Conservation (phyloP, 2,113 vertebrate genomes). For the Gymnobelideus leadbeateri region DNA sequence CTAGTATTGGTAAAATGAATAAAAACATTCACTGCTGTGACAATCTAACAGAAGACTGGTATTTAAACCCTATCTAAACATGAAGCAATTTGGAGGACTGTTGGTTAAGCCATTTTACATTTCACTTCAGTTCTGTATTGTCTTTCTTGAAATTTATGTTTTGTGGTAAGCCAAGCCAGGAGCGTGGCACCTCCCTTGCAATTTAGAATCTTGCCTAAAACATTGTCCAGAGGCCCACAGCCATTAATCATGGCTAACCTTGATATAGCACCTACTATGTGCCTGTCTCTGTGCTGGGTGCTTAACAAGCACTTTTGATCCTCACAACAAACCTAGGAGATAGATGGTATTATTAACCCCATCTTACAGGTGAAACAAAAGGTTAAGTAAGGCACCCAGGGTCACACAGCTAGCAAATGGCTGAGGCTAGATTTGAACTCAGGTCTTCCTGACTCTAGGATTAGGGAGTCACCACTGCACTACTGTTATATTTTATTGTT, state of each 20-base stretch:
- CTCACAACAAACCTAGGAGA: not conserved
- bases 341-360: not conserved
- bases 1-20: not conserved
- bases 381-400: too few relatives aligned
- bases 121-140: not conserved
- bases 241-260: not conserved
- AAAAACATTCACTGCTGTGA: not conserved
- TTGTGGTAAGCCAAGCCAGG: not conserved
- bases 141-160: not conserved
- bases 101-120: not conserved
- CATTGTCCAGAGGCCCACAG: not conserved
- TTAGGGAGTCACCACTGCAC: not conserved
- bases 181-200: not conserved
- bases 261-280: not conserved
- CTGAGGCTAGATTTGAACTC: not conserved
- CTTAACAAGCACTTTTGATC: not conserved
- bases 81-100: not conserved
- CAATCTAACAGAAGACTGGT: not conserved
- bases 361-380: not conserved
- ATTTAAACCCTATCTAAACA: not conserved
- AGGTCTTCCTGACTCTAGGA: not conserved
- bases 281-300: too few relatives aligned
- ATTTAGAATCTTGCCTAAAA: not conserved
- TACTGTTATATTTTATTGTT: not conserved
- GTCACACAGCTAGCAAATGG: not conserved